Conservation (phyloP, 2,888 invertebrate species). For the Abrostola tripartita region DNA sequence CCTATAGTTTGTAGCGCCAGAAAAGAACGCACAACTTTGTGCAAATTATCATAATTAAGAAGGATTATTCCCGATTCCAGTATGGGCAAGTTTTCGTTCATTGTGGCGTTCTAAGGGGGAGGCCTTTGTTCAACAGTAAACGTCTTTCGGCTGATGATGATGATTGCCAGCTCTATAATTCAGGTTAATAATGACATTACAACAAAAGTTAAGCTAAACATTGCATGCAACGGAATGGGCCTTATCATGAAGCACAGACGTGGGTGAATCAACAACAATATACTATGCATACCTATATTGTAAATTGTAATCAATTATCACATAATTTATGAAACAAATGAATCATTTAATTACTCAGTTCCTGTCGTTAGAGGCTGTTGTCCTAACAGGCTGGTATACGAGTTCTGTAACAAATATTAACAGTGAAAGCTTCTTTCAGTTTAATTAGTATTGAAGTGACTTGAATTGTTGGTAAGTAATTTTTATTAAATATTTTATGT, state of each 20-base stretch:
- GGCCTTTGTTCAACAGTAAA: too few relatives aligned
- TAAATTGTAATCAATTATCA: constrained; percentile 38
- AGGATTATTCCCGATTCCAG: too few relatives aligned
- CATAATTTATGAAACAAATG: constrained; percentile 50
- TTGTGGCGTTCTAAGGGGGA: too few relatives aligned
- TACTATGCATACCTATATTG: not conserved
- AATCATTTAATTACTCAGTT: constrained; percentile 59
- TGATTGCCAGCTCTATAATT: not conserved
- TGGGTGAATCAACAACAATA: constrained; percentile 14
- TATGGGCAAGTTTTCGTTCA: too few relatives aligned
- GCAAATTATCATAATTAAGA: too few relatives aligned
- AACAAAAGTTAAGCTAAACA: not conserved
- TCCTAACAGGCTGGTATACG: constrained; percentile 17
- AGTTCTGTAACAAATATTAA: not conserved
- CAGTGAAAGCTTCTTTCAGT: not conserved
- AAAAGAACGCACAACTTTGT: too few relatives aligned
- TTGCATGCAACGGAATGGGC: not conserved
- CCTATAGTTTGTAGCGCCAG: too few relatives aligned
- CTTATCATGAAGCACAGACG: constrained; percentile 25
- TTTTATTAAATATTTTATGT: too few relatives aligned
- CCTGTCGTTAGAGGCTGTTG: constrained; percentile 41
- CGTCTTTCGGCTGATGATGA: too few relatives aligned
- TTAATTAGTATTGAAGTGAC: not conserved
- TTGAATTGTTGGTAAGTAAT: not conserved
- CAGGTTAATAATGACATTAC: not conserved